Evolutionary conservation across 1,140 invertebrate genomes (phyloP), one percentile per base, ranked within the genome.

Genomic region (Hylyphantes graminicola): DNA sequence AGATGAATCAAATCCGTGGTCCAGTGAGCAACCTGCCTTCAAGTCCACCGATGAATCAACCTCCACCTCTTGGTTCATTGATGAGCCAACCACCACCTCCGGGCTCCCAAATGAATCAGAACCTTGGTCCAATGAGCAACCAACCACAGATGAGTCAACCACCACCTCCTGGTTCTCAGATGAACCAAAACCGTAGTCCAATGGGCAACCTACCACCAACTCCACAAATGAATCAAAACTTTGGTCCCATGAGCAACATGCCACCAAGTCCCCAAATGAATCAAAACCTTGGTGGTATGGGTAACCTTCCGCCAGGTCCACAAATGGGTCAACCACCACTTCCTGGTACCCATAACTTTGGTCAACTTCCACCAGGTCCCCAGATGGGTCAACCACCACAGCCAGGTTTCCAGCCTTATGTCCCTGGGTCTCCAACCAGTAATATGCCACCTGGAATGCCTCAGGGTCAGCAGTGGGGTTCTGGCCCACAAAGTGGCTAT

Each of bases 251-350:
- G 35, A 61, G 57, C 53, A 57, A 19, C 59, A 57, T 76, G 19
- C 48, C 15, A 59, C 21, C 19, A 8, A 50, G 2, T 15, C 59
- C n/a, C 64, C 53, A 48, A 53, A 50, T 53, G 48, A 35, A 59
- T 72, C 64, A 67, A 12, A 17, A 61, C 17, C 70, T 21, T 21
- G 17, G n/a, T 70, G 73, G 21, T 19, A 50, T 64, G 35, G 5
- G 35, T 35, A 35, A 35, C 35, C 67, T 75, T 21, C 85, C 85
- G 72, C 79, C 79, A 63, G 17, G 50, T 85, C 92, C 92, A 87
- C 90, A 90, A 15, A 10, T 15, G 7, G 57, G 48, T 12, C 55
- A 57, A 17, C 63, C 57, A 78, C 63, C 61, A 67, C 67, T 50
- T 51, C 76, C 17, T 57, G 13, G 8, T 50, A 12, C 67, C 61